Base-by-base conservation (phyloP, 2,888 invertebrate genomes). In the Campaea margaritaria region DNA sequence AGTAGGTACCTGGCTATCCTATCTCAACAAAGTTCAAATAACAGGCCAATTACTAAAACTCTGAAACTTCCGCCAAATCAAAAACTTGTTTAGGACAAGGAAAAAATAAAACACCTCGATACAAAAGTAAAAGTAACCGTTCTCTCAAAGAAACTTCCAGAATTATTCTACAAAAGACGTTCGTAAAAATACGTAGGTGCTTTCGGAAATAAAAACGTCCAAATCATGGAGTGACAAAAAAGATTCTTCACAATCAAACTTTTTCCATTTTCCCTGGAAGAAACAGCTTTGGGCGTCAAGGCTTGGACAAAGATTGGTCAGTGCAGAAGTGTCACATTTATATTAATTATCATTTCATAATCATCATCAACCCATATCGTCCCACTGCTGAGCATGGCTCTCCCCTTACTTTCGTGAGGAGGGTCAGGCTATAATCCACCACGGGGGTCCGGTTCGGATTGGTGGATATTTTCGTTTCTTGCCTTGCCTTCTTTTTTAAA, bases 181-280 rank as follows among this genome's bases (percentile, higher is more conserved):
- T 56, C 55, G 41, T 58, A 65, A 59, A 54, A 57, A 60, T 50
- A 60, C 54, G 63, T 62, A 65, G 64, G 60, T 66, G 69, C 65
- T 61, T 75, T 74, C 73, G 73, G 68, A 81, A 80, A 85, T 82
- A 81, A 81, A 83, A 86, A 83, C 78, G 81, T 75, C 81, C 80
- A 80, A 87, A 85, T 85, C 82, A 86, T 78, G 78, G 78, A 77
- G 82, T 85, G 84, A 86, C 87, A 84, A 86, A 87, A 64, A 85
- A 87, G 82, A 81, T 74, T 68, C 73, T 73, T 72, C 75, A 84
- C 87, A 89, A 85, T 88, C 87, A 87, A 89, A 90, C 85, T 89
- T 89, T 90, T 90, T 89, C 89, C 91, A 89, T 90, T 90, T 87
- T 82, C 86, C 70, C 69, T 68, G 76, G 68, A 71, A 76, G 73